phyloP scores from a whole-genome alignment of 37 sponge, comb jelly and placozoan genomes.

The Ephydatia muelleri region DNA sequence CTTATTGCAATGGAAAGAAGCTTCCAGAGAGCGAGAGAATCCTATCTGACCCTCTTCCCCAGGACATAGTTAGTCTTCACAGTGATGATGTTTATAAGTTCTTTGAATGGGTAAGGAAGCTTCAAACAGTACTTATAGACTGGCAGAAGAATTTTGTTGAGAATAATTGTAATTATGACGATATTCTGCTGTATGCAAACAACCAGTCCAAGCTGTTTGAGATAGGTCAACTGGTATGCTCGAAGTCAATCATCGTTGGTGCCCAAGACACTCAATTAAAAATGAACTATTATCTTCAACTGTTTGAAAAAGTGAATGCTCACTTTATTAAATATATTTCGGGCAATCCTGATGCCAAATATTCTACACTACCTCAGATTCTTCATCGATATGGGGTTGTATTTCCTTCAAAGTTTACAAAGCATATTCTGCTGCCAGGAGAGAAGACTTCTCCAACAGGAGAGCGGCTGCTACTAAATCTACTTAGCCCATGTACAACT shows the following conservation, averaged over 20 bases:
- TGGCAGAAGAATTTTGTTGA: slow-evolving; percentile 49
- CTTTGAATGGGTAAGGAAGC: slow-evolving; percentile 56
- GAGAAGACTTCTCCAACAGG: neutral
- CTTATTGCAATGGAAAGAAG: slow-evolving; percentile 45
- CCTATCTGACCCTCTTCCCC: slow-evolving; percentile 11
- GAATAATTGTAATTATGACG: slow-evolving; percentile 54
- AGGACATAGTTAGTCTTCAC: slow-evolving; percentile 2
- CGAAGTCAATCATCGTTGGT: slow-evolving; percentile 20
- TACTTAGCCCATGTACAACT: slow-evolving; percentile 9
- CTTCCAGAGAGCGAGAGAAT: slow-evolving; percentile 9
- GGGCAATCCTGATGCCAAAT: slow-evolving; percentile 53
- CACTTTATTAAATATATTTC: slow-evolving; percentile 48
- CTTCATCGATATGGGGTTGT: slow-evolving; percentile 44
- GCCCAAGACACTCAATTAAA: neutral
- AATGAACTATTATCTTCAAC: slow-evolving; percentile 17
- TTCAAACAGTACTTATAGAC: slow-evolving; percentile 25
- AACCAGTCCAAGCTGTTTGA: slow-evolving; percentile 5
- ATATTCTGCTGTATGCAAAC: slow-evolving; percentile 53
- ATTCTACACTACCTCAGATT: slow-evolving; percentile 35
- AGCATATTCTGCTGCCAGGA: slow-evolving; percentile 43
- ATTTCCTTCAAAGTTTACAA: slow-evolving; percentile 21
- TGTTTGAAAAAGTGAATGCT: slow-evolving; percentile 47
- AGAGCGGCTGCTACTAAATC: slow-evolving; percentile 6
- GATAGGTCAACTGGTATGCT: slow-evolving; percentile 40
- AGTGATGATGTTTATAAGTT: slow-evolving; percentile 41